Conservation (phyloP, 2,113 vertebrate species). For the Callithrix jacchus region DNA sequence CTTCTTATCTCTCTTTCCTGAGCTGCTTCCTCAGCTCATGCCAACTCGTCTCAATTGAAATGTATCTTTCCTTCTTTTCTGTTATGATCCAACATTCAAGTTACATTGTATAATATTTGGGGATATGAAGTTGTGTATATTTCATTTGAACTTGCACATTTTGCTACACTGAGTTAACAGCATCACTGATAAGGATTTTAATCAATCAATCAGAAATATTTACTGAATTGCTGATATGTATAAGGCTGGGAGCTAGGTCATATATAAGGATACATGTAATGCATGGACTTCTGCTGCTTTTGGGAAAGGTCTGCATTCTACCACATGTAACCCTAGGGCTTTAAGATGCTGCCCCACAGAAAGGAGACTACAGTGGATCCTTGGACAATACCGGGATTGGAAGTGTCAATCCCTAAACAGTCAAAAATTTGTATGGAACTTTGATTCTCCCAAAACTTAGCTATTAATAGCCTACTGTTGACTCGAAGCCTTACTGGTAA, state of each 20-base stretch:
- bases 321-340: not conserved
- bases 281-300: not conserved
- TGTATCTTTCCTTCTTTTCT: not conserved
- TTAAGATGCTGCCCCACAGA: not conserved
- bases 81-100: not conserved
- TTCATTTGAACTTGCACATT: slow-evolving; percentile 45
- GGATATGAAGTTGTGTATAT: not conserved
- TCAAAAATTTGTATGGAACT: not conserved
- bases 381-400: not conserved
- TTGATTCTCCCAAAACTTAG: not conserved
- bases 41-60: not conserved
- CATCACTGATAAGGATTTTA: slow-evolving; percentile 26
- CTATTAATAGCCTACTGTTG: not conserved
- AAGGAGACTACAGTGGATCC: not conserved
- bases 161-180: not conserved
- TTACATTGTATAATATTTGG: not conserved
- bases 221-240: not conserved
- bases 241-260: not conserved
- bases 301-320: not conserved
- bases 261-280: not conserved
- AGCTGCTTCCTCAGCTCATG: not conserved
- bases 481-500: not conserved
- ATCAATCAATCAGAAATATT: slow-evolving; percentile 19
- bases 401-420: not conserved
- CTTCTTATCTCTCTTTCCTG: slow-evolving; percentile 16